These are phyloP conservation scores for Labeo rohita DNA, from an alignment of 2,113 vertebrate genomes.

Conservation along the genomic window DNA sequence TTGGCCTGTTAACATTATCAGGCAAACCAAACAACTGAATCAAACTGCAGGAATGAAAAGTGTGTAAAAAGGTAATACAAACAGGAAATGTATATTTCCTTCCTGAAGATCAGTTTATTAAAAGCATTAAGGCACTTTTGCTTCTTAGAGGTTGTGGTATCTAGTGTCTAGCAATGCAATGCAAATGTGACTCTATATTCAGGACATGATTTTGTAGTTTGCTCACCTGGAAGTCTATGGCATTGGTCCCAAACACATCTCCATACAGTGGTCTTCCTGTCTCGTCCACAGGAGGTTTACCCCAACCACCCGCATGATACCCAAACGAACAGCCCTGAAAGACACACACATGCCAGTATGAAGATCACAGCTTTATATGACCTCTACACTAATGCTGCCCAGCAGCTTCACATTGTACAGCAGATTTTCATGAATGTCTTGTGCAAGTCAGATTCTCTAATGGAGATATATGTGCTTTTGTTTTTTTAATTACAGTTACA, in stretches of 20 bases:
- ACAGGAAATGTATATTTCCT: too few species aligned
- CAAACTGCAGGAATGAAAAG: neutral
- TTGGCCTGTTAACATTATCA: conserved; percentile 75
- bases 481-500: neutral
- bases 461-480: neutral
- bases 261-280: conserved; percentile 91
- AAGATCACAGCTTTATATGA: neutral
- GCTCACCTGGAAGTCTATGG: conserved; percentile 86
- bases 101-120: too few species aligned
- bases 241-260: conserved; percentile 90
- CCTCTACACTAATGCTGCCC: neutral
- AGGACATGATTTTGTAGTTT: neutral
- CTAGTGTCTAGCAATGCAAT: too few species aligned
- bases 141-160: too few species aligned
- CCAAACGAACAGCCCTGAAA: conserved; percentile 88
- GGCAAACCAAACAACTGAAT: neutral
- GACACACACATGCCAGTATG: neutral
- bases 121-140: too few species aligned
- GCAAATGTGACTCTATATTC: neutral
- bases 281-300: conserved; percentile 90
- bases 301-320: conserved; percentile 92
- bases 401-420: neutral
- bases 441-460: neutral
- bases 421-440: neutral
- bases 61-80: neutral